Base-by-base conservation (phyloP, 2,113 vertebrate genomes). In the Anthoscopus minutus region DNA sequence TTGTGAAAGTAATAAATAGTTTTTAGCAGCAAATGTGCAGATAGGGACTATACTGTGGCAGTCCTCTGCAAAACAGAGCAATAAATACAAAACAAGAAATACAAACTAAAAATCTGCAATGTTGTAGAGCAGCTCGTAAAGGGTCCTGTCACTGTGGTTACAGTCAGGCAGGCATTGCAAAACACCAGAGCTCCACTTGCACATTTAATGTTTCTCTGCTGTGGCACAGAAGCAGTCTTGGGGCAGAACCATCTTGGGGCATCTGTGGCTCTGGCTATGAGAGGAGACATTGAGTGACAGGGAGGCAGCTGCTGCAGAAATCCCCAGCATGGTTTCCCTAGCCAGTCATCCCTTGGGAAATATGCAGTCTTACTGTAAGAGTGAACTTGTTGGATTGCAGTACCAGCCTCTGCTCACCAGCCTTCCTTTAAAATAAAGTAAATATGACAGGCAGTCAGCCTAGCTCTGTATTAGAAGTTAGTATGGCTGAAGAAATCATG, bases 381-480 rank as follows among this genome's bases (percentile, higher is more conserved):
- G 42, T 66, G 60, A 88, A 58, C 71, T 91, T 72, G 37, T 27
- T 67, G 87, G 53, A 56, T 40, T 92, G 73, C 40, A 86, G 31
- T 31, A 56, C 62, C 30, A 91, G 48, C 31, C 58, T 86, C 53
- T 86, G 60, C 72, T 56, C 66, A 91, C 76, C 71, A 94, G 33
- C 40, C 18, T 69, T 64, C 22, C 79, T 51, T 71, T 91, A 64
- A 86, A 90, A 69, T n/a, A 80, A 76, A 92, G 38, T 54, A 25
- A 60, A 86, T 86, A 94, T 77, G 72, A 62, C 66, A 82, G 24
- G 35, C 74, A 95, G 61, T 50, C 83, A 88, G 66, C 35, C 37
- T 53, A 45, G 35, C 42, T 93, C 88, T 70, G 3, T 28, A 50
- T 70, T 78, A 88, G 62, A 80, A 76, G 80, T 82, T 8, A 73